Evolutionary conservation across 2,888 invertebrate species (phyloP).

Genomic region (Lypha dubia): DNA sequence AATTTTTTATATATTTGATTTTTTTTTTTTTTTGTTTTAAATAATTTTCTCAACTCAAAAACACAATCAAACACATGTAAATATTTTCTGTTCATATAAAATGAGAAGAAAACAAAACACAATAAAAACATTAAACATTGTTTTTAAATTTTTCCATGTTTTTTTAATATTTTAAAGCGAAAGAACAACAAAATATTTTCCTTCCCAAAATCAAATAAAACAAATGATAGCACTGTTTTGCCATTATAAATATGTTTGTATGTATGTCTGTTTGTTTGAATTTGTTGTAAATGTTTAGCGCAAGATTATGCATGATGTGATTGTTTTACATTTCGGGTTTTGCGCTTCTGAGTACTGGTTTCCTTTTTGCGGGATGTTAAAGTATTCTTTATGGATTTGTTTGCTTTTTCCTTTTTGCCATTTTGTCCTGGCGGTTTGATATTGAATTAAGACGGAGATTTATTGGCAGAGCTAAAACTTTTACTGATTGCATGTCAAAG

Average conservation of each 20-base stretch:
- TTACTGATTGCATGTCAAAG: constrained; percentile 69
- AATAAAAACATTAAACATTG: constrained; percentile 16
- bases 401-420: not conserved
- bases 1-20: no score
- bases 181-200: not conserved
- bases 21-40: not conserved
- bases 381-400: not conserved
- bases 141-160: constrained; percentile 6
- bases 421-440: constrained; percentile 12
- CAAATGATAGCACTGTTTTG: not conserved
- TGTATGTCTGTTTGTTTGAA: no score
- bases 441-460: constrained; percentile 65
- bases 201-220: not conserved
- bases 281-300: constrained; percentile 27
- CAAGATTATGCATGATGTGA: constrained; percentile 41
- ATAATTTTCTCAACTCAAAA: not conserved
- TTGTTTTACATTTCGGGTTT: constrained; percentile 24
- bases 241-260: no score
- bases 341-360: constrained; percentile 21
- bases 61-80: not conserved
- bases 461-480: constrained; percentile 69
- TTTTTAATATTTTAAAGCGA: not conserved
- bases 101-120: constrained; percentile 12
- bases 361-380: not conserved
- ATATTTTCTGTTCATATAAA: constrained; percentile 11